Conservation (phyloP, 2,113 vertebrate species). For the Seriola rivoliana region DNA sequence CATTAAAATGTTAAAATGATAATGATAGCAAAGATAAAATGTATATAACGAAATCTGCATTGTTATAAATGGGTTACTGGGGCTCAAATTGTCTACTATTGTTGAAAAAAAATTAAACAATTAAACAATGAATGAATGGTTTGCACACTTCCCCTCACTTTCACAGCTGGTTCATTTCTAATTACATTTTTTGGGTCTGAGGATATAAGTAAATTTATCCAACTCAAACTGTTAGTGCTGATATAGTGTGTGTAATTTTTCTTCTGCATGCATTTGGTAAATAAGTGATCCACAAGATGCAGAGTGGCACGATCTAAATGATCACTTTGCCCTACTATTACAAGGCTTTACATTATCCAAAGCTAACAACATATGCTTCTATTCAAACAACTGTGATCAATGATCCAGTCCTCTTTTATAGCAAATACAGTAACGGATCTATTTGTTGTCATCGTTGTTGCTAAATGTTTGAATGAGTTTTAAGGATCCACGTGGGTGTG, state of each 20-base stretch:
- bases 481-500: constrained; percentile 68
- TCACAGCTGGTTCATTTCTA: constrained; percentile 43
- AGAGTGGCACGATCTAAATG: constrained; percentile 67
- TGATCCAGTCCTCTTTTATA: background rate
- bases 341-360: constrained; percentile 56
- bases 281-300: constrained; percentile 43
- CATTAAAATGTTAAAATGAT: too few species aligned
- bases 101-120: background rate
- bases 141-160: background rate
- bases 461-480: constrained; percentile 55
- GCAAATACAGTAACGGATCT: constrained; percentile 34
- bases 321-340: constrained; percentile 35
- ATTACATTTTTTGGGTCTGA: background rate
- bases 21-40: too few species aligned
- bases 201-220: constrained; percentile 23
- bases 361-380: constrained; percentile 44
- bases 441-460: constrained; percentile 42
- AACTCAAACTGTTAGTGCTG: background rate
- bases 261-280: constrained; percentile 25
- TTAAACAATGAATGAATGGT: constrained; percentile 8
- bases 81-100: background rate
- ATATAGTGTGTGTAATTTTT: constrained; percentile 26
- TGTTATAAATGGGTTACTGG: background rate
- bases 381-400: constrained; percentile 49
- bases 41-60: background rate